Conservation (phyloP, 2,797 vertebrate species). For the Coracias cyanogaster region DNA sequence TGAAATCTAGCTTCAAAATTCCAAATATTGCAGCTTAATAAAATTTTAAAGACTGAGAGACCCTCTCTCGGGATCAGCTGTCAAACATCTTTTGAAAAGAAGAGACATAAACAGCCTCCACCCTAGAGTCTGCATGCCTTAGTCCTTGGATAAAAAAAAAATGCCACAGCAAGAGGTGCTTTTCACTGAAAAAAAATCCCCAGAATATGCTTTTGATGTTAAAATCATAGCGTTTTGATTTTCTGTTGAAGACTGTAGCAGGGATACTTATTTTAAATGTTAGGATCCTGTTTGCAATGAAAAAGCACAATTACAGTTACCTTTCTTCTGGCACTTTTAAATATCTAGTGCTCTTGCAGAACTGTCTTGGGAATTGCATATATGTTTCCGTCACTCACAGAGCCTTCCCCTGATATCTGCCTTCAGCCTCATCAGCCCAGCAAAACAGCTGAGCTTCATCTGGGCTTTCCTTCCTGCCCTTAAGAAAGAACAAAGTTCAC, state of each 20-base stretch:
- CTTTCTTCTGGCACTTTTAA: neutral
- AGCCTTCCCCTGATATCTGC: neutral
- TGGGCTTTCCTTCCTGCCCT: neutral
- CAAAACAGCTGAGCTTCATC: neutral
- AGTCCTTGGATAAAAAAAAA: conserved; percentile 17
- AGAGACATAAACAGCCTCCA: conserved; percentile 80
- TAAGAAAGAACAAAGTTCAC: conserved; percentile 18
- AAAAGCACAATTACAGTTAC: neutral
- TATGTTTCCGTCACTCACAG: neutral
- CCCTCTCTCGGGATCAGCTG: conserved; percentile 84
- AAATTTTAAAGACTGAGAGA: conserved; percentile 81
- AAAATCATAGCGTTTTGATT: conserved; percentile 58
- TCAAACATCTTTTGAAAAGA: conserved; percentile 85
- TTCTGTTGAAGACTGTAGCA: conserved; percentile 29
- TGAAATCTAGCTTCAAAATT: conserved; percentile 77
- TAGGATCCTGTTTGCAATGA: neutral
- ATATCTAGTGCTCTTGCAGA: neutral
- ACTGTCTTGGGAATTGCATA: neutral
- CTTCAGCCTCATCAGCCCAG: neutral
- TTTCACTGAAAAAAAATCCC: neutral
- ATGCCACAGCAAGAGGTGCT: neutral
- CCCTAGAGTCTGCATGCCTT: conserved; percentile 58
- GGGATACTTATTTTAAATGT: conserved; percentile 11
- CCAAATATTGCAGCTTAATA: conserved; percentile 81
- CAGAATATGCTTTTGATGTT: conserved; percentile 60